Conservation (phyloP, 2,113 vertebrate genomes). For the Bubo blakistoni region DNA sequence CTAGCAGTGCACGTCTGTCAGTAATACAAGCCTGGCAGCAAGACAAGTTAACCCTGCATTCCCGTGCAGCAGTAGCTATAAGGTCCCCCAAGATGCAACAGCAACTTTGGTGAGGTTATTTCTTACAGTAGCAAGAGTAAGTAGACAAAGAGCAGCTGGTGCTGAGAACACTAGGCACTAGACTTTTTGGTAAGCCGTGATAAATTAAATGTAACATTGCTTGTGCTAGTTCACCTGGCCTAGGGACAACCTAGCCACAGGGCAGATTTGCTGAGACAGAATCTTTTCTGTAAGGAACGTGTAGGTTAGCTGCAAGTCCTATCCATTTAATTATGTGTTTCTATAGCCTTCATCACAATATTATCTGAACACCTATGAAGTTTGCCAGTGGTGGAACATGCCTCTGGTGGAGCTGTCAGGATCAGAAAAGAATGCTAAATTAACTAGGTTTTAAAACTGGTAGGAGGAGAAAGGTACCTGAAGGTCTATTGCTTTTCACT, state of each 20-base stretch:
- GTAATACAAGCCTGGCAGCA: neutral
- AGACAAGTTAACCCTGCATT: neutral
- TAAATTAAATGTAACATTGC: neutral
- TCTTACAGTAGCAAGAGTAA: neutral
- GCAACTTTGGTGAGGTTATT: neutral
- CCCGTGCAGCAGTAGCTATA: neutral
- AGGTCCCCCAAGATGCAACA: neutral
- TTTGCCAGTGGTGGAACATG: neutral
- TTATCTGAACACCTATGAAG: neutral
- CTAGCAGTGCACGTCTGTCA: neutral
- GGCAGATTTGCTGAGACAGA: neutral
- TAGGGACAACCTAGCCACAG: neutral
- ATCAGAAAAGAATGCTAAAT: neutral
- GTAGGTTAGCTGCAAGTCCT: neutral
- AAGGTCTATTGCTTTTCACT: conserved; percentile 9
- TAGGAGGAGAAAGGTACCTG: conserved; percentile 25
- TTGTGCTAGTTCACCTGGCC: neutral
- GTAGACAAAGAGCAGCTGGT: neutral
- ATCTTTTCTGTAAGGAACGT: neutral
- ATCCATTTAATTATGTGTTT: neutral
- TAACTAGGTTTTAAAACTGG: neutral
- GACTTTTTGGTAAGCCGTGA: neutral
- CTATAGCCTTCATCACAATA: neutral
- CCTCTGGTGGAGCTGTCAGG: conserved; percentile 11
- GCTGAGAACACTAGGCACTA: neutral